Percentiles rank a stretch among this genome's conserved stretches.
These are phyloP conservation scores for Pseudanteris insignis DNA, from an alignment of 2,888 invertebrate species.

Conservation along the genomic window DNA sequence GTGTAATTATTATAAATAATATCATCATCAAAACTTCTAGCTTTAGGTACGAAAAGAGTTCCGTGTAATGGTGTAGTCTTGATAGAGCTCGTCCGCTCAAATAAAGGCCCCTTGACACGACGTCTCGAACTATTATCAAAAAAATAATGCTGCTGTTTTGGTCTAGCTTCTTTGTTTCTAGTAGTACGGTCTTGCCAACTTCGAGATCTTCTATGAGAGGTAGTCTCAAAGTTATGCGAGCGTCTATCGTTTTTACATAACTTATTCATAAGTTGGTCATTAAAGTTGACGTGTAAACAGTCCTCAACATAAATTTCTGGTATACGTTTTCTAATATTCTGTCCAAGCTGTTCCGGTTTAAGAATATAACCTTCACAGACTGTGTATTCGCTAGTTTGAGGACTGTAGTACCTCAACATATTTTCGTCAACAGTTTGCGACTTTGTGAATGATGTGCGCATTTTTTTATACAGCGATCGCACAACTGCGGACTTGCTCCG, in stretches of 20 bases:
- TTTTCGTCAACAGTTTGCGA: conserved; percentile 65
- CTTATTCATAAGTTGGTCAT: conserved; percentile 56
- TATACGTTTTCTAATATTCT: conserved; percentile 49
- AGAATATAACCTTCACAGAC: conserved; percentile 58
- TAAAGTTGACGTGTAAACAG: conserved; percentile 58
- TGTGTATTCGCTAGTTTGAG: conserved; percentile 62
- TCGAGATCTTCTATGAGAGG: conserved; percentile 47
- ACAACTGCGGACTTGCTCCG: conserved; percentile 67
- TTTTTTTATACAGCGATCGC: conserved; percentile 65
- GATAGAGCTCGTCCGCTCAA: conserved; percentile 25
- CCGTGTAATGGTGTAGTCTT: conserved; percentile 44
- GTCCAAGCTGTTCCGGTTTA: conserved; percentile 53
- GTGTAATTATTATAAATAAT: conserved; percentile 48
- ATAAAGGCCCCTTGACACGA: conserved; percentile 20
- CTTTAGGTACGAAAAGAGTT: conserved; percentile 54
- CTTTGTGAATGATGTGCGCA: conserved; percentile 64
- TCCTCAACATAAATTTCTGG: conserved; percentile 62
- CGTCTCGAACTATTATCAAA: conserved; percentile 44
- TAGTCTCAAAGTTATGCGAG: conserved; percentile 42
- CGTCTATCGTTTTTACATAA: conserved; percentile 51
- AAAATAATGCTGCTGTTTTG: conserved; percentile 39
- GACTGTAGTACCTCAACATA: conserved; percentile 61
- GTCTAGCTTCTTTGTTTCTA: conserved; percentile 28
- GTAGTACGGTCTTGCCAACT: conserved; percentile 53
- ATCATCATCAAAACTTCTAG: conserved; percentile 62